phyloP scores from a whole-genome alignment of 2,797 vertebrate species.

The Enteromius unitaeniatus region DNA sequence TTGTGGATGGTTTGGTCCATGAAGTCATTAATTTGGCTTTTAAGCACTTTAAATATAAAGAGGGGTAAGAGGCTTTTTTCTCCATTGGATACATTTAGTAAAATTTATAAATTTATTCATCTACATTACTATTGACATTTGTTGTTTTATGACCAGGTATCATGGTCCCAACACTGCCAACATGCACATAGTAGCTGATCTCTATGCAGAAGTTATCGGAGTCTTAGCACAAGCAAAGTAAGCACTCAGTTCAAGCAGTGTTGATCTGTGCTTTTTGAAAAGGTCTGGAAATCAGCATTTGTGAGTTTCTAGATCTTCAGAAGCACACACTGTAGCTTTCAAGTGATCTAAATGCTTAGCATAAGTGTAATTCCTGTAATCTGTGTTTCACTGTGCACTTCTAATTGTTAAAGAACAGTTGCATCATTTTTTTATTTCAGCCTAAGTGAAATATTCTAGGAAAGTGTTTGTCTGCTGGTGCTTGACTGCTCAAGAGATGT shows the following conservation, averaged over 20 bases:
- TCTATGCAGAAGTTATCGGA: constrained; percentile 96
- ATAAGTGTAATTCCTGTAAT: constrained; percentile 51
- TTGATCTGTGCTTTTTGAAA: background rate
- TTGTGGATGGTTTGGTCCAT: constrained; percentile 94
- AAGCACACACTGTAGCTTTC: constrained; percentile 59
- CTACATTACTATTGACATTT: background rate
- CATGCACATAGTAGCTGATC: constrained; percentile 98
- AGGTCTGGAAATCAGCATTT: constrained; percentile 75
- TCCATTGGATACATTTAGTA: background rate
- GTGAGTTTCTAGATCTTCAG: constrained; percentile 70
- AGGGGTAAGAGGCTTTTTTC: constrained; percentile 83
- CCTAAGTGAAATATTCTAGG: background rate
- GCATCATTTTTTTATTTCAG: background rate
- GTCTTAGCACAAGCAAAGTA: constrained; percentile 97
- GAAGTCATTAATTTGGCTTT: constrained; percentile 96
- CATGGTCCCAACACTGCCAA: constrained; percentile 97
- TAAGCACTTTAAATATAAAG: constrained; percentile 99
- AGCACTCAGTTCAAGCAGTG: constrained; percentile 64
- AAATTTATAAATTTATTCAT: background rate
- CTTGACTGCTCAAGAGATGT: background rate
- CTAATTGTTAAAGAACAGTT: background rate
- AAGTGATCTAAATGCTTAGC: constrained; percentile 64
- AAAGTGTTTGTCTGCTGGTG: background rate
- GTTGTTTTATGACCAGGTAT: constrained; percentile 79
- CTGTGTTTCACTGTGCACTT: constrained; percentile 49